phyloP scores from a whole-genome alignment of 2,113 vertebrate genomes.

The Leucopternis melanops region DNA sequence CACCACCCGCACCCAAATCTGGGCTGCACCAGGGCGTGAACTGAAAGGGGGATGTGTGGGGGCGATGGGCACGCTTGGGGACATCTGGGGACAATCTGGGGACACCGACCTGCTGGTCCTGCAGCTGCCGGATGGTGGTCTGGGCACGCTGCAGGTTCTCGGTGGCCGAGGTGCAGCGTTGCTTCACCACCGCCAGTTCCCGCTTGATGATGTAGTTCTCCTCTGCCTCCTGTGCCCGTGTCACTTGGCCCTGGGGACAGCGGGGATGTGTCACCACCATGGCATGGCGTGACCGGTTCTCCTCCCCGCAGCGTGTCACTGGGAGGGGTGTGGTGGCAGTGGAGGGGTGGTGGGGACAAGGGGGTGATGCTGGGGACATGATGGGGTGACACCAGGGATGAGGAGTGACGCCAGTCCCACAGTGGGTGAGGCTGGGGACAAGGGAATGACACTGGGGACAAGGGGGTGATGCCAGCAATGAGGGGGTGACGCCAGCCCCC shows the following conservation, averaged over 20 bases:
- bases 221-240: constrained; percentile 89
- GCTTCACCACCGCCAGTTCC: constrained; percentile 86
- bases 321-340: background rate
- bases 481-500: background rate
- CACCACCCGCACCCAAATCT: too few species aligned
- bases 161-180: constrained; percentile 80
- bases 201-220: constrained; percentile 94
- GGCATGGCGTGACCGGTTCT: background rate
- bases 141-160: constrained; percentile 87
- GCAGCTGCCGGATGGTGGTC: constrained; percentile 85
- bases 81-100: rapidly evolving
- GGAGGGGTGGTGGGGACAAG: background rate
- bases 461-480: background rate
- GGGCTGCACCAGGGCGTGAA: rapidly evolving
- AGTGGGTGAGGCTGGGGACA: background rate
- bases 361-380: background rate
- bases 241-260: constrained; percentile 87
- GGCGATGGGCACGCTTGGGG: rapidly evolving
- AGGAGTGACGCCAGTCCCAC: background rate
- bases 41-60: background rate
- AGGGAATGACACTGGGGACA: background rate
- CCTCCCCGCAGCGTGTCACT: background rate
- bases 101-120: constrained; percentile 80
- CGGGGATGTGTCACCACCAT: background rate
- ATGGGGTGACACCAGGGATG: background rate